Evolutionary conservation across 2,888 invertebrate species (phyloP).

Genomic region (Tanytarsus gracilentus): DNA sequence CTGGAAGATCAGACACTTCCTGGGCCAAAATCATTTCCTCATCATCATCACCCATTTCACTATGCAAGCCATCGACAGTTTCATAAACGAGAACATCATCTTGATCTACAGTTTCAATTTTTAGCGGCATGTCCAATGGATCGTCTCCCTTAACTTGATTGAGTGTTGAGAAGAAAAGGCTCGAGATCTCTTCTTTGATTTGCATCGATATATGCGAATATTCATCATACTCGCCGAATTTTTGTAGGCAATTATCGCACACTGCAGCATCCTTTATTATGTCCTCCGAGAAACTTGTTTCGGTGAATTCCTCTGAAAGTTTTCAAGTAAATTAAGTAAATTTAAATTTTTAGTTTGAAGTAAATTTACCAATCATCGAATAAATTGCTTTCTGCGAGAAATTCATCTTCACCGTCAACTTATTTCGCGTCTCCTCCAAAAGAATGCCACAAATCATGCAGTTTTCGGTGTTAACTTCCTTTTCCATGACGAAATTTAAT

Average conservation of each 20-base stretch:
- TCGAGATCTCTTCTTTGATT: not conserved
- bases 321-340: not conserved
- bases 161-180: not conserved
- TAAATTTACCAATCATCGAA: constrained; percentile 9
- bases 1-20: not conserved
- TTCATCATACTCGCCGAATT: constrained; percentile 18
- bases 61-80: no score
- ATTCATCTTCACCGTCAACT: not conserved
- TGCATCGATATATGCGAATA: not conserved
- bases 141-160: not conserved
- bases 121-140: no score
- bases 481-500: constrained; percentile 3
- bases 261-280: constrained; percentile 2
- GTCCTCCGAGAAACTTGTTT: not conserved
- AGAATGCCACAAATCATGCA: not conserved
- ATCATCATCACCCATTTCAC: not conserved
- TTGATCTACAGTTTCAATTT: no score
- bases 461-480: not conserved
- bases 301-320: constrained; percentile 14
- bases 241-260: constrained; percentile 3
- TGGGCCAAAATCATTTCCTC: not conserved
- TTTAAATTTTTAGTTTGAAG: not conserved
- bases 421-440: not conserved
- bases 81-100: not conserved
- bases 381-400: constrained; percentile 1